Evolutionary conservation across 2,797 vertebrate species (phyloP), one percentile per base, ranked within the genome.

Genomic region (Tauraco hartlaubi): DNA sequence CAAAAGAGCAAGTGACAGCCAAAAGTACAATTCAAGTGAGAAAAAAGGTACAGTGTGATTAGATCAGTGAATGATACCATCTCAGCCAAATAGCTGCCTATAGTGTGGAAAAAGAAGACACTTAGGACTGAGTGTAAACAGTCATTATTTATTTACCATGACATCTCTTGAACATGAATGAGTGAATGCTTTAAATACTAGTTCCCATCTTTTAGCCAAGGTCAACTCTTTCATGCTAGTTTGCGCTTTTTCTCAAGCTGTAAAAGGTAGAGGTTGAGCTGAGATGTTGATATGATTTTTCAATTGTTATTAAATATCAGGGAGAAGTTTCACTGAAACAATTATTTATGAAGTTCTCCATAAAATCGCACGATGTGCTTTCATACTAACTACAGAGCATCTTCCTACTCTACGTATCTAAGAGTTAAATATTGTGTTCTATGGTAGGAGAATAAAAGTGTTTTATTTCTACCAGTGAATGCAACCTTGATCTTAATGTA

Each of bases 81-180:
- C 96, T 94, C 92, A 97, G 97, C 98, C 97, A 97, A 97, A 98
- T 98, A 94, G 85, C 97, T 98, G 97, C 96, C 92, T 96, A 96
- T 97, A 85, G 90, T 97, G 96, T 98, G 96, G 97, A 98, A 98
- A 98, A 98, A 97, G 94, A 95, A 98, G 96, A 97, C 96, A 97
- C 94, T 97, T 97, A 97, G 95, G 96, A 87, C 92, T 98, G 94
- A 97, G 96, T 97, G 97, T 98, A 98, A 98, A 98, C 97, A 98
- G 97, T 98, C 97, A 98, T 98, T 94, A 98, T 98, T 98, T 98
- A 98, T 98, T 98, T 98, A 98, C 95, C 84, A 93, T 97, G 97
- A 98, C 98, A 98, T 98, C 96, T 98, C 97, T 98, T 98, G 98
- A 98, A 98, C 97, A 98, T 96, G 96, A 98, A 97, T 91, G 94